Evolutionary conservation across 64 coral and sea anemone species (phyloP).

Genomic region (Porites lutea): DNA sequence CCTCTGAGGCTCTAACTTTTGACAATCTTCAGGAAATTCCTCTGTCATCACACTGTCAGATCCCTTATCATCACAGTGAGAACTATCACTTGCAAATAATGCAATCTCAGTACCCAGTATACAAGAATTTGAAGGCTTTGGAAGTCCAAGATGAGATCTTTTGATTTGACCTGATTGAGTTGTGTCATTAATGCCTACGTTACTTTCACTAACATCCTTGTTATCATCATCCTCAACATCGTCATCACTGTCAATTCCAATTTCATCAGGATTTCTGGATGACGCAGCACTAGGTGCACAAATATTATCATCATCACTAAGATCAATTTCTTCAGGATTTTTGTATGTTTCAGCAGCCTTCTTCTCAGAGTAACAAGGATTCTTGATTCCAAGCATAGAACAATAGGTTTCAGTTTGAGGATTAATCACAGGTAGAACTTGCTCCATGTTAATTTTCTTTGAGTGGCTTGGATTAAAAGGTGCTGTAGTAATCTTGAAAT

Average conservation of each 20-base stretch:
- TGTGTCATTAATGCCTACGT: background rate
- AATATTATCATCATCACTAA: conserved; percentile 59
- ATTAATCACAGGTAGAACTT: conserved; percentile 37
- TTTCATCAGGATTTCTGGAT: conserved; percentile 72
- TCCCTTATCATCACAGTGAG: background rate
- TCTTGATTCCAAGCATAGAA: conserved; percentile 80
- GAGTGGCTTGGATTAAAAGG: conserved; percentile 63
- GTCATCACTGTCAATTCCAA: conserved; percentile 57
- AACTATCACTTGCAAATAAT: background rate
- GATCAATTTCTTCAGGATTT: conserved; percentile 83
- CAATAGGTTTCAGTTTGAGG: conserved; percentile 92
- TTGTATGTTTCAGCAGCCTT: background rate
- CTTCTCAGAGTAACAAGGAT: conserved; percentile 67
- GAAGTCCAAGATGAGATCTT: conserved; percentile 17
- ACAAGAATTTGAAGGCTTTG: conserved; percentile 3
- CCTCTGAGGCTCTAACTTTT: conserved; percentile 63
- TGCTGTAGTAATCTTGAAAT: conserved; percentile 78
- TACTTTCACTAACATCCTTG: background rate
- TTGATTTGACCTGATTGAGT: conserved; percentile 4
- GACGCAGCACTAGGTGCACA: background rate
- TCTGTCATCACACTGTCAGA: background rate
- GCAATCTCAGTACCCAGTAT: background rate
- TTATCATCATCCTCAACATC: conserved; percentile 50
- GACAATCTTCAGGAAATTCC: background rate
- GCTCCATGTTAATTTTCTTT: conserved; percentile 50